Percentiles rank a stretch among this genome's conserved stretches.
These are phyloP conservation scores for Apis mellifera DNA, from an alignment of 1,140 invertebrate genomes.

Conservation along the genomic window Amel_HAv3.1 CM009939.2:8519001-8519500, in stretches of 20 bases:
- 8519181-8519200: constrained; percentile 55
- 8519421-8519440: constrained; percentile 57
- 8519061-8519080: too few species aligned
- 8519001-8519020: not conserved
- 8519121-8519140: constrained; percentile 47
- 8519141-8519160: constrained; percentile 45
- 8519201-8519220: constrained; percentile 62
- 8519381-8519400: constrained; percentile 55
- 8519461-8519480: constrained; percentile 36
- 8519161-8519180: constrained; percentile 51
- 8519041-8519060: too few species aligned
- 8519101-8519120: constrained; percentile 16
- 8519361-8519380: constrained; percentile 31
- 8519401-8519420: constrained; percentile 69
- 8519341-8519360: constrained; percentile 26
- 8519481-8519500: constrained; percentile 66
- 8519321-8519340: fast-evolving
- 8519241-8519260: constrained; percentile 62
- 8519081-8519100: not conserved
- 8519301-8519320: not conserved
- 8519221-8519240: constrained; percentile 67
- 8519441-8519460: constrained; percentile 52
- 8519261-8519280: constrained; percentile 16
- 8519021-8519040: too few species aligned
- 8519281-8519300: constrained; percentile 17